Percentiles rank a stretch among this genome's conserved stretches.
phyloP scores from a whole-genome alignment of 2,888 invertebrate species.

The Parnassius apollo region DNA sequence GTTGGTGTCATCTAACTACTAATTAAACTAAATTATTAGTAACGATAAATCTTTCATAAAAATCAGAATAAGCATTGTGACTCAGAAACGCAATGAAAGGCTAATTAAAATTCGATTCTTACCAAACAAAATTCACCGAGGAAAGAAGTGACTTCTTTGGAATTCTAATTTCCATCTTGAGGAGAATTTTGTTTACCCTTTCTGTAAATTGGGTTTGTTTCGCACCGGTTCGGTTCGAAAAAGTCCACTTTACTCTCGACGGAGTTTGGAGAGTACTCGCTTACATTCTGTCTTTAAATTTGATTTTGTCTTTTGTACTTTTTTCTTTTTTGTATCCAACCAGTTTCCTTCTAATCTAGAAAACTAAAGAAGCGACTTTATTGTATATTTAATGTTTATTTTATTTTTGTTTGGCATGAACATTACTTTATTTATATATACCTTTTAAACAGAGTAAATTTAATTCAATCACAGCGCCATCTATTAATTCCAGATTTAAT shows the following conservation, averaged over 20 bases:
- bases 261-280: conserved; percentile 10
- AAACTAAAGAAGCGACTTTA: background rate
- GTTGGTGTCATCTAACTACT: too few species aligned
- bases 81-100: conserved; percentile 1
- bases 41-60: too few species aligned
- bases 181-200: conserved; percentile 55
- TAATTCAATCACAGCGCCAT: too few species aligned
- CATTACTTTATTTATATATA: too few species aligned
- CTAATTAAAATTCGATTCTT: background rate
- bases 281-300: conserved; percentile 16
- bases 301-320: conserved; percentile 14
- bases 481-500: too few species aligned
- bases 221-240: conserved; percentile 40
- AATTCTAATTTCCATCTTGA: conserved; percentile 21
- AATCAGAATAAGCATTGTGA: background rate
- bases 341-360: background rate
- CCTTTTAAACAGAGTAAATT: too few species aligned
- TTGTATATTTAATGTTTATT: too few species aligned
- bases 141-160: conserved; percentile 18
- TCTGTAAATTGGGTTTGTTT: conserved; percentile 63
- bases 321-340: background rate
- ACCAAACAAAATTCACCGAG: background rate
- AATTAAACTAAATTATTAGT: too few species aligned
- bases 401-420: too few species aligned
- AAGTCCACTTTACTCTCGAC: conserved; percentile 33